phyloP scores from a whole-genome alignment of 2,888 invertebrate genomes.

The Pristionchus japonicus region DNA sequence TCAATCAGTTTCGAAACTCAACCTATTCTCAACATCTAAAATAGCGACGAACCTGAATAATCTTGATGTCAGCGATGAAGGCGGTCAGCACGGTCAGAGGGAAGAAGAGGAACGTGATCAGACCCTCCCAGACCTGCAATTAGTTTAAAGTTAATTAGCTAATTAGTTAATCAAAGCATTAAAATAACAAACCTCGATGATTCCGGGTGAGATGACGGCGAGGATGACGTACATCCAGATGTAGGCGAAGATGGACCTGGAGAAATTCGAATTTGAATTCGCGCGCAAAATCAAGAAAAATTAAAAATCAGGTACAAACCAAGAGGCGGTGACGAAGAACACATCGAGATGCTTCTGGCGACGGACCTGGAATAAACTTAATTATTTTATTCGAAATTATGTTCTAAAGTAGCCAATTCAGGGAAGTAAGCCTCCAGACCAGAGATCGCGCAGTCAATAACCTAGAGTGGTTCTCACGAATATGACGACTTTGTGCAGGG shows the following conservation, averaged over 20 bases:
- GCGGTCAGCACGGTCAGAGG: slow-evolving; percentile 95
- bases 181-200: slow-evolving; percentile 60
- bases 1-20: neutral
- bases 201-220: slow-evolving; percentile 83
- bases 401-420: neutral
- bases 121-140: slow-evolving; percentile 97
- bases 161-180: neutral
- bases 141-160: neutral
- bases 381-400: neutral
- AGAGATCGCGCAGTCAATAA: neutral
- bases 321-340: slow-evolving; percentile 96
- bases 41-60: slow-evolving; percentile 76
- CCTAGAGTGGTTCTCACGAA: neutral
- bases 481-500: neutral
- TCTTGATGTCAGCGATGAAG: slow-evolving; percentile 90
- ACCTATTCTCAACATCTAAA: too few relatives aligned
- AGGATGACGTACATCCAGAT: slow-evolving; percentile 97
- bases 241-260: slow-evolving; percentile 87
- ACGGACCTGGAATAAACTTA: slow-evolving; percentile 55
- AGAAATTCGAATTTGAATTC: slow-evolving; percentile 3
- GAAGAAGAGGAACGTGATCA: slow-evolving; percentile 95
- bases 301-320: slow-evolving; percentile 80
- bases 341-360: slow-evolving; percentile 81
- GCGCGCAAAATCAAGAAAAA: neutral
- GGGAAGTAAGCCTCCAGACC: neutral